Evolutionary conservation across 2,113 vertebrate species (phyloP).

Genomic region (Edolisoma coerulescens): DNA sequence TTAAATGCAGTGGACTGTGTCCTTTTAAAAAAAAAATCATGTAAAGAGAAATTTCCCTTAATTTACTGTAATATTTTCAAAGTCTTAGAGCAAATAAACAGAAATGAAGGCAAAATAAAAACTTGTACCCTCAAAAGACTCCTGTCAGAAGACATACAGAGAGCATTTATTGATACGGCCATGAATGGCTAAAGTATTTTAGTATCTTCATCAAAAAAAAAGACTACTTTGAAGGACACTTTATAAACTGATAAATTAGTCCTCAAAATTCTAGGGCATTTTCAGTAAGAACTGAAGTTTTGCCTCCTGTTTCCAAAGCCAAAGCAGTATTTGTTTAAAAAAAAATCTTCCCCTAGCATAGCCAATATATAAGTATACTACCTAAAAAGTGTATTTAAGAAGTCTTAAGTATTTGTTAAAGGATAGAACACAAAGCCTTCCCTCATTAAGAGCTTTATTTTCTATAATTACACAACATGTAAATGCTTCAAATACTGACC

Average conservation of each 20-base stretch:
- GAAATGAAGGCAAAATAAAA: background rate
- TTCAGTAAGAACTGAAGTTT: background rate
- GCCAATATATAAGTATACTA: background rate
- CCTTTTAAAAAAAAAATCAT: background rate
- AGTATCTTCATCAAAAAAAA: background rate
- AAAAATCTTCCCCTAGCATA: background rate
- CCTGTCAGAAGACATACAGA: background rate
- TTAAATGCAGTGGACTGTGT: background rate
- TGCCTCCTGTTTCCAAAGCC: background rate
- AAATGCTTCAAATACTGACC: background rate
- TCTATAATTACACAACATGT: fast-evolving
- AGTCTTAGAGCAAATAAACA: background rate
- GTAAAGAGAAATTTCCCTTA: background rate
- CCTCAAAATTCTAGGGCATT: background rate
- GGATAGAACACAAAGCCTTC: background rate
- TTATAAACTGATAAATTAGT: background rate
- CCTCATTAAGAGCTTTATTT: background rate
- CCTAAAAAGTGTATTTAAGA: background rate
- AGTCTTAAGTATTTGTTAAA: background rate
- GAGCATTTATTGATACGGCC: background rate
- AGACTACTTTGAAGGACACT: background rate
- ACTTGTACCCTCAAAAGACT: background rate
- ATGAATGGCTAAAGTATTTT: background rate
- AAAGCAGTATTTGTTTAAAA: background rate
- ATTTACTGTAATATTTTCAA: background rate